phyloP scores from a whole-genome alignment of 2,113 vertebrate genomes.

The Falco punctatus region DNA sequence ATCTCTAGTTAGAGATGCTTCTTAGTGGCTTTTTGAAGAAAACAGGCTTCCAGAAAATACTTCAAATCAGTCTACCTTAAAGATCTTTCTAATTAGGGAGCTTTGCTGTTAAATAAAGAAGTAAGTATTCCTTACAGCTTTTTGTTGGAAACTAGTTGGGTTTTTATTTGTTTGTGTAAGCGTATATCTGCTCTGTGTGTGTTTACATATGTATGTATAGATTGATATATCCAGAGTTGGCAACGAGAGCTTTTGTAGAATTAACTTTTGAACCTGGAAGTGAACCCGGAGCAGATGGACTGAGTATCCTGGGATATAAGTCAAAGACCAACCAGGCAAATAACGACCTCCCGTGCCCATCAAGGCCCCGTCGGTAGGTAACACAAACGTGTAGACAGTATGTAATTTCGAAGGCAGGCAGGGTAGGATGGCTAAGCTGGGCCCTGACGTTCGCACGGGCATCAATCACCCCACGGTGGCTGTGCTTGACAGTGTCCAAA shows the following conservation, averaged over 20 bases:
- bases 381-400: neutral
- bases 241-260: neutral
- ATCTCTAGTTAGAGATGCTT: neutral
- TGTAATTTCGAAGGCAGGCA: neutral
- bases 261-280: neutral
- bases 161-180: neutral
- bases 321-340: neutral
- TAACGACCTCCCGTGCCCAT: neutral
- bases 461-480: neutral
- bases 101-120: neutral
- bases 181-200: neutral
- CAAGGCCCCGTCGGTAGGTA: neutral
- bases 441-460: neutral
- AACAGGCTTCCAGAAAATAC: neutral
- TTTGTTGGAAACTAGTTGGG: neutral
- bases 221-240: neutral
- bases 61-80: neutral
- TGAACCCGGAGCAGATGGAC: neutral
- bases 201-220: neutral
- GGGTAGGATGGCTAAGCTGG: neutral
- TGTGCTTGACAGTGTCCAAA: neutral
- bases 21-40: neutral
- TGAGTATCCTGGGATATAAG: neutral
- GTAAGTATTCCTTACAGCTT: neutral
- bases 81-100: neutral